Percentiles rank a stretch among this genome's conserved stretches.
phyloP scores from a whole-genome alignment of 2,888 invertebrate genomes.

The Paralinhomoeus sp. region DNA sequence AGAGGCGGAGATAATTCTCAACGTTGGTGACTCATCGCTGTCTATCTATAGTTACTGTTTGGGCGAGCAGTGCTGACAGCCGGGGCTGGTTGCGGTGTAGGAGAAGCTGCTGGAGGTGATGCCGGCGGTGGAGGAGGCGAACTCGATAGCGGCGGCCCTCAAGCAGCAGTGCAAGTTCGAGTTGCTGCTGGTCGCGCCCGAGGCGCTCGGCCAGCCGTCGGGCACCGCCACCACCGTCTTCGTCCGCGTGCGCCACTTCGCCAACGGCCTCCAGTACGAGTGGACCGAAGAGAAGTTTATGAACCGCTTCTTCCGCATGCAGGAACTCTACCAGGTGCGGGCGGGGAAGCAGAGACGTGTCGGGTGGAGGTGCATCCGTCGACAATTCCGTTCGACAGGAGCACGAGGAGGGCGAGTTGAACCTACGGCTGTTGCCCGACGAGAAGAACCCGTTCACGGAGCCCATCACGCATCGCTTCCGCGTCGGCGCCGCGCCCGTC shows the following conservation, averaged over 20 bases:
- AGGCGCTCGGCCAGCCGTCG: no score
- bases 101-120: conserved; percentile 31
- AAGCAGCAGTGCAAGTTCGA: conserved; percentile 32
- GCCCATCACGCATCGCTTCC: conserved; percentile 27
- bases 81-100: conserved; percentile 20
- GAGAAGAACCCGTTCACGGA: conserved; percentile 32
- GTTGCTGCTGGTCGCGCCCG: conserved; percentile 25
- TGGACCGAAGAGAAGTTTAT: conserved; percentile 32
- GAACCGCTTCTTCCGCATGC: conserved; percentile 32
- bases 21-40: background rate
- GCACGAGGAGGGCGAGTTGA: background rate
- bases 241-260: conserved; percentile 29
- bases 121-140: conserved; percentile 33
- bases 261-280: conserved; percentile 30
- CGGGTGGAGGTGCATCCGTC: no score
- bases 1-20: background rate
- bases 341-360: no score
- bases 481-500: conserved; percentile 27
- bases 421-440: conserved; percentile 12
- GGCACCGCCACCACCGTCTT: conserved; percentile 15
- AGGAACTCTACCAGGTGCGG: conserved; percentile 33
- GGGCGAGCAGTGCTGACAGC: background rate
- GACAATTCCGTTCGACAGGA: background rate
- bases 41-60: background rate
- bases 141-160: conserved; percentile 32